phyloP scores from a whole-genome alignment of 2,113 vertebrate species.

The Gallinago media region DNA sequence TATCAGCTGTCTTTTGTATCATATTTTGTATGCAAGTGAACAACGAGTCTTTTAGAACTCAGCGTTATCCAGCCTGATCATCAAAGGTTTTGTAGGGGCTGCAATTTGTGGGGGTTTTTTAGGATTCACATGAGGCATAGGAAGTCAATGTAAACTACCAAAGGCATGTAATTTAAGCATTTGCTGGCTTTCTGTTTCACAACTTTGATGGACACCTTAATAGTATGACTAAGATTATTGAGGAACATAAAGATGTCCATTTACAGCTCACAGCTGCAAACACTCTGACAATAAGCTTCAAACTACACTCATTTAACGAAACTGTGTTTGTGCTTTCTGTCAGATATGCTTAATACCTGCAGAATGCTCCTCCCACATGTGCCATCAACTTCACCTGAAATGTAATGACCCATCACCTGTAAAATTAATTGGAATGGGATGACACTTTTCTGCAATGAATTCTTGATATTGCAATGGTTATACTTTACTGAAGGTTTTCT shows the following conservation, averaged over 20 bases:
- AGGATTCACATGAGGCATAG: neutral
- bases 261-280: neutral
- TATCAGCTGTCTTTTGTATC: neutral
- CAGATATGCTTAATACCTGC: neutral
- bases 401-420: neutral
- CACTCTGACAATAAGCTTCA: neutral
- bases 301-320: neutral
- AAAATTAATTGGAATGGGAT: neutral
- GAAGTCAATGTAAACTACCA: neutral
- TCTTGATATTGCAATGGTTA: neutral
- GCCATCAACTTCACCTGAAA: constrained; percentile 25
- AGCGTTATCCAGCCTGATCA: neutral
- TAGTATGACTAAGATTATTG: neutral
- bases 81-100: neutral
- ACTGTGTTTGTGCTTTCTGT: neutral
- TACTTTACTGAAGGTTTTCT: neutral
- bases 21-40: neutral
- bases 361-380: neutral
- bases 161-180: constrained; percentile 8
- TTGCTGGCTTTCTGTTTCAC: constrained; percentile 5
- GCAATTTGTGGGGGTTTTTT: neutral
- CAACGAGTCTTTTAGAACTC: neutral
- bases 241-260: neutral
- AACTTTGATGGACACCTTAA: neutral
- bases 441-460: neutral